Conservation (phyloP, 2,113 vertebrate species). For the Bucco capensis region DNA sequence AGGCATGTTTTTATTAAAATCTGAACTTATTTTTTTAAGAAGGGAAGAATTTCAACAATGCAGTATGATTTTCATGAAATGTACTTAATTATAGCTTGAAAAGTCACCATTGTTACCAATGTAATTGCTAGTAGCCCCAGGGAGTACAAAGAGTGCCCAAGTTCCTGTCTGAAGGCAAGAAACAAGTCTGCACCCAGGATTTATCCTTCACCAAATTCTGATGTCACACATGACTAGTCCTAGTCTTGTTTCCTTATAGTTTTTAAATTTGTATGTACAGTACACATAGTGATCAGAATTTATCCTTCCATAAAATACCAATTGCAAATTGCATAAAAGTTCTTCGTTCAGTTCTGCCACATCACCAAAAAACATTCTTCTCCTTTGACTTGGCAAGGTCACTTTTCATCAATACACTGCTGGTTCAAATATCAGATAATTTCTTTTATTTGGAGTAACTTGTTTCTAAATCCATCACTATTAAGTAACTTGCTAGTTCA, state of each 20-base stretch:
- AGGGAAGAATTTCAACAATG: background rate
- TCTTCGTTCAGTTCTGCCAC: background rate
- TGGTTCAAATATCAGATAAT: background rate
- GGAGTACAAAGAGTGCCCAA: background rate
- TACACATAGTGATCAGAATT: background rate
- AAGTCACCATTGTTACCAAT: background rate
- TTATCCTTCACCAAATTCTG: background rate
- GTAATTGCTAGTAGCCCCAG: background rate
- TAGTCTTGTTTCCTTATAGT: background rate
- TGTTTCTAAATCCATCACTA: constrained; percentile 30
- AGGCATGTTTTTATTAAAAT: background rate
- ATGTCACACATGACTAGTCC: background rate
- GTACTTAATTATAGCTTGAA: background rate
- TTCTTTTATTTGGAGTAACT: constrained; percentile 3
- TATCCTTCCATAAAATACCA: background rate
- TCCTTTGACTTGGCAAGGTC: background rate
- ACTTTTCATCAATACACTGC: background rate
- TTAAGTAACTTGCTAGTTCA: constrained; percentile 9
- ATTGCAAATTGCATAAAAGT: background rate
- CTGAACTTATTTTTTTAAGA: background rate
- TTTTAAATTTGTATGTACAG: background rate
- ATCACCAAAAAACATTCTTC: background rate
- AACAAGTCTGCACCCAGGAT: background rate
- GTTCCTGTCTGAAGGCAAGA: background rate
- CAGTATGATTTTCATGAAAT: background rate